Conservation (phyloP, 2,888 invertebrate species). For the Agrochola lota region DNA sequence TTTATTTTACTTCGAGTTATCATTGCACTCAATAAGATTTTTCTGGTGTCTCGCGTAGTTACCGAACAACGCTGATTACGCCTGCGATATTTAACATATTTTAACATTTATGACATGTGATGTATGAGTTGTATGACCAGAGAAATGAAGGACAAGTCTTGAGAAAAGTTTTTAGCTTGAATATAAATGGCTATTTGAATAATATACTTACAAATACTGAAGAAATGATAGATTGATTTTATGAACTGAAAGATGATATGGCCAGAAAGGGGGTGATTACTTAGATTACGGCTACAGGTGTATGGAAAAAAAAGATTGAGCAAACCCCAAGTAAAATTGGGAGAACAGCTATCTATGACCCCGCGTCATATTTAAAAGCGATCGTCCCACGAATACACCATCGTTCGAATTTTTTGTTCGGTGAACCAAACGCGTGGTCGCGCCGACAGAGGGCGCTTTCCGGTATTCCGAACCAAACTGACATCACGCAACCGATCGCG, state of each 20-base stretch:
- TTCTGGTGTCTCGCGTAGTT: no score
- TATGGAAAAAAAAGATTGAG: not conserved
- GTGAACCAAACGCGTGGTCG: no score
- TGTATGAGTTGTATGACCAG: no score
- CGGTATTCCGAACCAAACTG: no score
- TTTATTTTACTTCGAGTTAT: no score
- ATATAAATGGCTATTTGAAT: not conserved
- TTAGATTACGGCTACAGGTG: not conserved
- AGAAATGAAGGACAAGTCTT: not conserved
- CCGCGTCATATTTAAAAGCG: no score
- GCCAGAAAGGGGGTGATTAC: not conserved
- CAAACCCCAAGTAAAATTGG: not conserved
- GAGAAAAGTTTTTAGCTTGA: not conserved
- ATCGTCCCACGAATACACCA: no score
- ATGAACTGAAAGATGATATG: not conserved
- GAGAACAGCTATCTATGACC: not conserved
- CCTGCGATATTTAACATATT: not conserved
- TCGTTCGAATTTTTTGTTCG: no score
- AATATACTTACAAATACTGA: not conserved
- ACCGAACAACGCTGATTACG: not conserved
- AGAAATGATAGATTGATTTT: not conserved
- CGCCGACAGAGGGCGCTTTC: no score
- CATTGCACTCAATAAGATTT: no score
- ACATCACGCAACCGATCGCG: no score
- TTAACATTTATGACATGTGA: no score